Conservation (phyloP, 2,797 vertebrate genomes). For the Phoebastria nigripes region DNA sequence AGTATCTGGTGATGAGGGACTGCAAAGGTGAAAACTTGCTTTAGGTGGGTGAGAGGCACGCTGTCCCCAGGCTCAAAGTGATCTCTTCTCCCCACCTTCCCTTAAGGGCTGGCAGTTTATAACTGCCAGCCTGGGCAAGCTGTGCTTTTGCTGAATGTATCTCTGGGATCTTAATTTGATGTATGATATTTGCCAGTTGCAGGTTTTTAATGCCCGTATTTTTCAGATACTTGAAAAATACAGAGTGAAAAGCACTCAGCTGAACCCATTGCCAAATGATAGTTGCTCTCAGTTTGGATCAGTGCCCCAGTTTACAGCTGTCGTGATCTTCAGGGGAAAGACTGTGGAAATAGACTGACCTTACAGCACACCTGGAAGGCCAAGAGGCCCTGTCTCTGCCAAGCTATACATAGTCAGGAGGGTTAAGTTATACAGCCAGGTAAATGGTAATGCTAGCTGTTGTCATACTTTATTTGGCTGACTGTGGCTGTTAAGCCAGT, state of each 20-base stretch:
- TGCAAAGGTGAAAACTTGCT: background rate
- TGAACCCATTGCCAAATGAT: background rate
- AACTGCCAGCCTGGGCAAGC: background rate
- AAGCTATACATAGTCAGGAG: background rate
- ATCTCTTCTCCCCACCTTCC: background rate
- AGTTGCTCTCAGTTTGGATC: background rate
- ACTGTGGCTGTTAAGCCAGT: background rate
- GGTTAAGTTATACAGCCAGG: background rate
- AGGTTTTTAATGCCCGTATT: background rate
- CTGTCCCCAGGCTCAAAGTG: background rate
- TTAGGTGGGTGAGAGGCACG: background rate
- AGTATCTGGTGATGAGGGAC: background rate
- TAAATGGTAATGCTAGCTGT: background rate
- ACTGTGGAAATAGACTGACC: background rate
- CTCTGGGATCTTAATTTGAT: background rate
- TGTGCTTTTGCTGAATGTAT: background rate
- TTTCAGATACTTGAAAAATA: slow-evolving; percentile 21
- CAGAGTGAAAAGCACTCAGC: background rate
- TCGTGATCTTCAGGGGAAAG: background rate
- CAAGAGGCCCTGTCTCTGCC: background rate
- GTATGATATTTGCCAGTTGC: background rate
- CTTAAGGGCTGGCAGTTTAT: background rate
- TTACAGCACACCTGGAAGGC: slow-evolving; percentile 27
- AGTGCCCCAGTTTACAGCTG: background rate
- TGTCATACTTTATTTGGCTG: slow-evolving; percentile 8